Percentiles rank a stretch among this genome's conserved stretches.
Evolutionary conservation across 2,113 vertebrate species (phyloP).

Genomic region (Vulpes ferrilata): DNA sequence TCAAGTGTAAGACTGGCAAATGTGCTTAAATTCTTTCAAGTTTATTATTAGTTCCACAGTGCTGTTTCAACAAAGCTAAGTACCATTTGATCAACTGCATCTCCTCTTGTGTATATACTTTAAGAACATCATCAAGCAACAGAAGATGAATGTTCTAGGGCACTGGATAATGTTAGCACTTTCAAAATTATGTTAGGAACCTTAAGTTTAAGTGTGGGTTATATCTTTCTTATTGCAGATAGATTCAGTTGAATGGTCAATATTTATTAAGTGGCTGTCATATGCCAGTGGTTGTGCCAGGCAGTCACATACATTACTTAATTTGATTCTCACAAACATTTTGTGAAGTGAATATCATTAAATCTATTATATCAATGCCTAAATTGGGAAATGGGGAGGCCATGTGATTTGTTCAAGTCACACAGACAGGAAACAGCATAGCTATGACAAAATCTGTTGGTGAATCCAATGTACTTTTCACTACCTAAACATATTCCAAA

Average conservation of each 20-base stretch:
- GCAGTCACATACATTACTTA: neutral
- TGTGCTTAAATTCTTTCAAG: constrained; percentile 33
- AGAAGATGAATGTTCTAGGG: neutral
- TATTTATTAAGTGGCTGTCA: neutral
- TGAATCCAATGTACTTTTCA: neutral
- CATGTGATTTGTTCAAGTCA: neutral
- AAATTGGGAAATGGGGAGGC: neutral
- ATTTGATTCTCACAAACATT: constrained; percentile 44
- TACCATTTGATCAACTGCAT: neutral
- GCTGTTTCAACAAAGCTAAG: neutral
- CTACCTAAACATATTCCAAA: neutral
- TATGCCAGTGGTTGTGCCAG: neutral
- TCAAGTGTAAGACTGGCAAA: neutral
- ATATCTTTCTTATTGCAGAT: neutral
- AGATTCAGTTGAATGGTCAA: neutral
- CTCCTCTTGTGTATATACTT: neutral
- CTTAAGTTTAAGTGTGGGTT: neutral
- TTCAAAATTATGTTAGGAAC: neutral
- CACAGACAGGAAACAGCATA: neutral
- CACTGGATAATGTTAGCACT: neutral
- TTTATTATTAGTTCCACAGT: constrained; percentile 23
- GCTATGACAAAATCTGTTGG: neutral
- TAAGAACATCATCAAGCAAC: neutral
- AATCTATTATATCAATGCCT: neutral
- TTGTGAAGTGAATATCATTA: neutral